These are phyloP conservation scores for Andrena minutula DNA, from an alignment of 2,888 invertebrate genomes.

Conservation along the genomic window DNA sequence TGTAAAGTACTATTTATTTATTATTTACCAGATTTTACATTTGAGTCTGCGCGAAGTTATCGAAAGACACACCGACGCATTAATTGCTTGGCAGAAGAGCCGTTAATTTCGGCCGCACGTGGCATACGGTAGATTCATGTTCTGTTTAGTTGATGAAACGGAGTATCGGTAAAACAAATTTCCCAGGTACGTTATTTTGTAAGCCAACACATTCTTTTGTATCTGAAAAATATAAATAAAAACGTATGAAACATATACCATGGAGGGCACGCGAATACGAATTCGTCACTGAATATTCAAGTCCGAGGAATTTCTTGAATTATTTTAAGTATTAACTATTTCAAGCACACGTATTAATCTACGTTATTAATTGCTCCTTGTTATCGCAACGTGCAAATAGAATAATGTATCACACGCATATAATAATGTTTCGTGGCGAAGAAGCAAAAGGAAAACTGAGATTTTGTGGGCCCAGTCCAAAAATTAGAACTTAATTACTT, in stretches of 20 bases:
- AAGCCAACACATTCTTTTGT: constrained; percentile 33
- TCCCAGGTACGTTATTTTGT: constrained; percentile 38
- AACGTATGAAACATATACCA: neutral
- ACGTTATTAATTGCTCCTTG: constrained; percentile 15
- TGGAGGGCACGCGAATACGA: constrained; percentile 11
- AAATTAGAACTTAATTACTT: constrained; percentile 78
- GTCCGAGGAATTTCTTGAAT: constrained; percentile 51
- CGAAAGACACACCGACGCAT: neutral
- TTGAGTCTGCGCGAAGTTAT: constrained; percentile 21
- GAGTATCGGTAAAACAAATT: constrained; percentile 38
- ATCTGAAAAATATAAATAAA: constrained; percentile 4
- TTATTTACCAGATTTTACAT: constrained; percentile 34
- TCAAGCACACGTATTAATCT: constrained; percentile 20
- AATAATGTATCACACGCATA: constrained; percentile 15
- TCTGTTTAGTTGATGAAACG: constrained; percentile 46
- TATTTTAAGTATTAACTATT: constrained; percentile 39
- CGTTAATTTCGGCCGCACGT: constrained; percentile 22
- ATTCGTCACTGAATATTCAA: constrained; percentile 10
- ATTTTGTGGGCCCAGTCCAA: constrained; percentile 79
- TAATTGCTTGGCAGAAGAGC: constrained; percentile 10
- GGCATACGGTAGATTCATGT: constrained; percentile 41
- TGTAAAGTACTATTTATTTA: constrained; percentile 32
- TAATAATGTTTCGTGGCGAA: constrained; percentile 21
- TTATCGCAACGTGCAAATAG: neutral
- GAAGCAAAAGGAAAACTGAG: constrained; percentile 41